Evolutionary conservation across 2,888 invertebrate genomes (phyloP).

Genomic region (Pandemis heparana): DNA sequence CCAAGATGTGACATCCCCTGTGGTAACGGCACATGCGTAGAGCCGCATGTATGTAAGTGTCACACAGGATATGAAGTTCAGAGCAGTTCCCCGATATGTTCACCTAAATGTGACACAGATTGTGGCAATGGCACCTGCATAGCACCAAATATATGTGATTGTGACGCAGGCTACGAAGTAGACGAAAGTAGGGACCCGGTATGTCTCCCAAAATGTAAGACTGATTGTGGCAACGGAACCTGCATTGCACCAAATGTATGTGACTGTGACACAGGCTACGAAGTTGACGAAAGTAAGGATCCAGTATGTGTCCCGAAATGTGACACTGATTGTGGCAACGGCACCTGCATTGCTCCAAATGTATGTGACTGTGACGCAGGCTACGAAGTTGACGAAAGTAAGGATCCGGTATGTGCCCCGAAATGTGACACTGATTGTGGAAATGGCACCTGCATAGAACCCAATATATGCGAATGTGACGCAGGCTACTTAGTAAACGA

Average conservation of each 20-base stretch:
- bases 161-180: conserved; percentile 43
- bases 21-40: conserved; percentile 77
- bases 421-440: conserved; percentile 48
- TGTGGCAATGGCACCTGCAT: conserved; percentile 47
- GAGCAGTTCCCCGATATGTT: conserved; percentile 32
- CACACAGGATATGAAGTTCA: conserved; percentile 61
- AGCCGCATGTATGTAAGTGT: conserved; percentile 79
- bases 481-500: conserved; percentile 50
- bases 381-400: conserved; percentile 28
- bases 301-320: conserved; percentile 48
- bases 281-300: conserved; percentile 21
- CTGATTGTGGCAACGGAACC: conserved; percentile 71
- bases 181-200: conserved; percentile 1
- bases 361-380: conserved; percentile 48
- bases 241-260: conserved; percentile 78
- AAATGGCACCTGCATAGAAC: conserved; percentile 57
- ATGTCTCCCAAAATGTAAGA: conserved; percentile 71
- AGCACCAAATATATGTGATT: conserved; percentile 46
- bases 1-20: conserved; percentile 78
- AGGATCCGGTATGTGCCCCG: conserved; percentile 46
- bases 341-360: conserved; percentile 51
- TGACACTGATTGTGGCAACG: conserved; percentile 49
- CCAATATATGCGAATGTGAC: conserved; percentile 63
- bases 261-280: conserved; percentile 63
- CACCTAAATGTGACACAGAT: conserved; percentile 39